Base-by-base conservation (phyloP, 2,888 invertebrate species). In the Mayetiola destructor region DNA sequence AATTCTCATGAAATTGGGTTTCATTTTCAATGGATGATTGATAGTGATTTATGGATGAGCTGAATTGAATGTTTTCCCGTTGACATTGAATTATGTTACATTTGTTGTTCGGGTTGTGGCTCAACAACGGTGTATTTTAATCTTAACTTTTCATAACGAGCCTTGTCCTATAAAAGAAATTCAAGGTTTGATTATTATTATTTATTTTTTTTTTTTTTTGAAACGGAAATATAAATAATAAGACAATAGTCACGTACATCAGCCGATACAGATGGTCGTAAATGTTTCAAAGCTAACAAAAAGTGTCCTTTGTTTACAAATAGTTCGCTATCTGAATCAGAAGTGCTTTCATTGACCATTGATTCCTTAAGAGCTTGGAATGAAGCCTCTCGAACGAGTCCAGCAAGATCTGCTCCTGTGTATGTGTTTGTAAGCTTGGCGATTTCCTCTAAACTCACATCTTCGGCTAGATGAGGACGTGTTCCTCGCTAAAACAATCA, bases 401-500 rank as follows among this genome's bases (percentile, higher is more conserved):
- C 89, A 1, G 88, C 85, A 58, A 99, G 75, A 75, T 97, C 97
- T 1, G 97, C 97, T 18, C 97, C 97, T 0, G 93, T 90, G 67
- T 85, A 95, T 14, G 89, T 85, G 16, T 87, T 80, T 5, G 80
- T 78, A 59, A 84, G 76, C 10, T 72, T 76, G 0, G 86, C 88
- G 42, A 96, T 75, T 3, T 76, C 74, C 61, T 78, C 76, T 61
- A 96, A 75, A 66, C 85, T 77, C 0, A 94, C 89, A 70, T 91
- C 89, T 0, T 78, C 73, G 0, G 80, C 80, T 57, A 96, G 70
- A 60, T 75, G 76, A 0, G 95, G 95, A 63, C 78, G 80, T 0
- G 84, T 86, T 16, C 92, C 88, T 66, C 85, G 80, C 85, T 88
- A 67, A 23, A 70, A 69, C 16, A 16, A 16, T 39, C 5, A 39